A percentile compares a stretch with the other conserved stretches of the same genome.
Evolutionary conservation across 2,797 vertebrate genomes (phyloP).

Genomic region (Amblyopsis hoosieri): DNA sequence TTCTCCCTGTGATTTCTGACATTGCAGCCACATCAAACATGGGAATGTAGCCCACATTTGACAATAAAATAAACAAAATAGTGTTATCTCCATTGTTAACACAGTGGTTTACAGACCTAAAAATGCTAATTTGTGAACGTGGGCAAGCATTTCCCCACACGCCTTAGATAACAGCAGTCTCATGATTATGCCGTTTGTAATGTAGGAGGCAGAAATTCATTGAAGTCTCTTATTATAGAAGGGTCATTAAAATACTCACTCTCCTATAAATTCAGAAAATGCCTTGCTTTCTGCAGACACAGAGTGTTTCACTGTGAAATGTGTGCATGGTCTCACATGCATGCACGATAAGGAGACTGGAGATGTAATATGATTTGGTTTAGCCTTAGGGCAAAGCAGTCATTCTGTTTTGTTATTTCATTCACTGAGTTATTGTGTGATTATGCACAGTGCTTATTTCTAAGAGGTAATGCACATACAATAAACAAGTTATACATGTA

Average conservation of each 20-base stretch:
- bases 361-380: conserved; percentile 23
- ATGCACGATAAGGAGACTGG: conserved; percentile 18
- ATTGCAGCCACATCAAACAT: conserved; percentile 52
- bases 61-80: conserved; percentile 41
- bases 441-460: not conserved
- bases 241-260: conserved; percentile 36
- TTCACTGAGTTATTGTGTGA: conserved; percentile 19
- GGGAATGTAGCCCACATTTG: conserved; percentile 27
- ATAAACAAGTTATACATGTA: conserved; percentile 3
- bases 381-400: conserved; percentile 12
- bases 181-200: conserved; percentile 39
- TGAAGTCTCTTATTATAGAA: conserved; percentile 23
- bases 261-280: conserved; percentile 27
- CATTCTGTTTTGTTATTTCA: conserved; percentile 20
- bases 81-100: conserved; percentile 50
- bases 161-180: conserved; percentile 45
- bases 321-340: conserved; percentile 23
- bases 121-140: conserved; percentile 33
- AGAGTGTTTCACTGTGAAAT: conserved; percentile 32
- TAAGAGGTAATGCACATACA: not conserved
- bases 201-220: conserved; percentile 29
- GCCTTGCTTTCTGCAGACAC: conserved; percentile 11
- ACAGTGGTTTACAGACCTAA: conserved; percentile 33
- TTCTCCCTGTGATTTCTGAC: conserved; percentile 58
- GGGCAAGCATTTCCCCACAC: conserved; percentile 23